phyloP scores from a whole-genome alignment of 2,888 invertebrate genomes.

The Diarsia dahlii region DNA sequence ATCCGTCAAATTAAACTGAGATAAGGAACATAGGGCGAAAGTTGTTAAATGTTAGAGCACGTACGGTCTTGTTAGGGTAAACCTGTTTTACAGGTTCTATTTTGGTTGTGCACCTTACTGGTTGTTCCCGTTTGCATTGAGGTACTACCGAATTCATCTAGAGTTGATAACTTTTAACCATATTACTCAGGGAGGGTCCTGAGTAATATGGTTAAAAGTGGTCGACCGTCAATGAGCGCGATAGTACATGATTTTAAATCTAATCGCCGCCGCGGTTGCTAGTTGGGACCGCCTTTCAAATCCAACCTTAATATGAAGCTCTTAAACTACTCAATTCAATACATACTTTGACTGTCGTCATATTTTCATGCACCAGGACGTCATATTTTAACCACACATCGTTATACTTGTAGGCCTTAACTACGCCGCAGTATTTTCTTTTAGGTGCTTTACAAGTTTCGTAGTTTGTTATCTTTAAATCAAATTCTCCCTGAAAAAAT shows the following conservation, averaged over 20 bases:
- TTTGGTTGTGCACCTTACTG: neutral
- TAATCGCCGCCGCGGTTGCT: neutral
- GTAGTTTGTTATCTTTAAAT: slow-evolving; percentile 28
- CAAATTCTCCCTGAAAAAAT: slow-evolving; percentile 43
- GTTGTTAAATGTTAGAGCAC: neutral
- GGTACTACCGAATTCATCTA: too few species aligned
- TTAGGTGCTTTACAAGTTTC: slow-evolving; percentile 27
- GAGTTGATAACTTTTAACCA: neutral
- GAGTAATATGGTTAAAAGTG: neutral
- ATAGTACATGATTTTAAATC: too few species aligned
- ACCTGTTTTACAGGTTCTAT: neutral
- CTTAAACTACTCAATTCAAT: neutral
- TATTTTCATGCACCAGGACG: slow-evolving; percentile 23
- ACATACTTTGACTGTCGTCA: slow-evolving; percentile 41
- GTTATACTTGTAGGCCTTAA: neutral
- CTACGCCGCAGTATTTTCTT: slow-evolving; percentile 26
- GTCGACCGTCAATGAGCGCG: neutral
- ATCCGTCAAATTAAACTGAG: too few species aligned
- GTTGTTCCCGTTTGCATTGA: neutral
- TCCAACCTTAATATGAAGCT: neutral
- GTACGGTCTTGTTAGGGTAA: neutral
- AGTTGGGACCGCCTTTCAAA: neutral
- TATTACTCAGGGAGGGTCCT: neutral
- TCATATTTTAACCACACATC: slow-evolving; percentile 41
- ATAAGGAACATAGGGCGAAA: neutral